These are phyloP conservation scores for Bothrops jararaca DNA, from an alignment of 2,113 vertebrate species.

Conservation along the genomic window DNA sequence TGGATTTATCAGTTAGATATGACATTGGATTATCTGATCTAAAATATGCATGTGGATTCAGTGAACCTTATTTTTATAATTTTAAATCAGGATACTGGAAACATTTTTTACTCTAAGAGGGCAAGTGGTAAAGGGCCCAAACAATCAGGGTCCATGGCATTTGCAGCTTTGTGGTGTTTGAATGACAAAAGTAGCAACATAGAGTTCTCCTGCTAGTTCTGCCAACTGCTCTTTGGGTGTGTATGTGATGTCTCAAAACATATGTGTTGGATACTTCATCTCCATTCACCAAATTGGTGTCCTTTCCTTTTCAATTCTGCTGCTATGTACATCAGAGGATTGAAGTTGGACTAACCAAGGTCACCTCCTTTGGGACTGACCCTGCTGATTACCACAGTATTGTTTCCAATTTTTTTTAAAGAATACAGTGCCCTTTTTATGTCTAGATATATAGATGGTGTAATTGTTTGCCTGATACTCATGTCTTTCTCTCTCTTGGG, in stretches of 20 bases:
- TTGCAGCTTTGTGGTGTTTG: background rate
- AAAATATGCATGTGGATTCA: background rate
- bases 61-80: background rate
- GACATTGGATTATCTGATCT: background rate
- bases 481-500: background rate
- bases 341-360: background rate
- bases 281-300: background rate
- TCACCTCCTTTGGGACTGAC: background rate
- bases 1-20: background rate
- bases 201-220: background rate
- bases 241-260: background rate
- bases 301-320: background rate
- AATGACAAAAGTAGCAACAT: background rate
- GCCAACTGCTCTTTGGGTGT: background rate
- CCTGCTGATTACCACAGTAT: background rate
- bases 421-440: background rate
- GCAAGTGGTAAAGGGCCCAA: background rate
- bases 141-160: background rate
- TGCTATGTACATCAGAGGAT: background rate
- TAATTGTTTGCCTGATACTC: background rate
- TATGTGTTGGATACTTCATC: background rate
- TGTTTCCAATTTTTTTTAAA: background rate
- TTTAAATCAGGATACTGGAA: background rate
- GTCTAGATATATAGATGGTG: background rate
- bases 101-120: background rate